phyloP scores from a whole-genome alignment of 1,140 invertebrate genomes.

The Bombus consobrinus region DNA sequence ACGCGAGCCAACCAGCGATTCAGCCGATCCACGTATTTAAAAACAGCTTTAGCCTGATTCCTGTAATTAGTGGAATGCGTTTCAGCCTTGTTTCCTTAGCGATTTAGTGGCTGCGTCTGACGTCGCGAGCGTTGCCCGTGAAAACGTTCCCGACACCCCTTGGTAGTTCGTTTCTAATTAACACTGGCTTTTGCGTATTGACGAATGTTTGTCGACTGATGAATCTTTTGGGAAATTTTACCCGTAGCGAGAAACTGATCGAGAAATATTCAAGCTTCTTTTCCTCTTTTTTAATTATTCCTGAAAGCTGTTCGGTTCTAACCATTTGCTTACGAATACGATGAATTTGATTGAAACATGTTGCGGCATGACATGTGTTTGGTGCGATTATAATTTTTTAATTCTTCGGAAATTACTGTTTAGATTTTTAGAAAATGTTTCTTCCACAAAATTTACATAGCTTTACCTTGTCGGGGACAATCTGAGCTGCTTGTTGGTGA shows the following conservation, averaged over 20 bases:
- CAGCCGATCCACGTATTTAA: conserved; percentile 34
- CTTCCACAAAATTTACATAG: too few species aligned
- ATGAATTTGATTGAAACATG: too few species aligned
- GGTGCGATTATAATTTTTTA: too few species aligned
- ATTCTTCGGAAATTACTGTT: too few species aligned
- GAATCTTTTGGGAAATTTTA: neutral
- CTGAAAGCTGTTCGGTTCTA: too few species aligned
- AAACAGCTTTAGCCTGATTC: conserved; percentile 4
- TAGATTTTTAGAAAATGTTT: too few species aligned
- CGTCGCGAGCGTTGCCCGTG: neutral
- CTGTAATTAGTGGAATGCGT: conserved; percentile 36
- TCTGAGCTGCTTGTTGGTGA: too few species aligned
- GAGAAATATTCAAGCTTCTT: neutral
- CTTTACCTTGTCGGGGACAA: too few species aligned
- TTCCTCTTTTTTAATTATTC: too few species aligned
- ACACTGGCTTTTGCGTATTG: neutral
- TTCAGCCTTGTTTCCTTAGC: neutral
- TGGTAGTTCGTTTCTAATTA: neutral
- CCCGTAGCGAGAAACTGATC: neutral
- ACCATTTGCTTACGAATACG: too few species aligned
- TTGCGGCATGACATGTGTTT: too few species aligned
- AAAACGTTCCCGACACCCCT: neutral
- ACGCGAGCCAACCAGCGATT: conserved; percentile 13
- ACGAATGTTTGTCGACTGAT: neutral
- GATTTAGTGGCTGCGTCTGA: neutral